A percentile compares a stretch with the other conserved stretches of the same genome.
phyloP scores from a whole-genome alignment of 1,140 invertebrate species.

The Drosophila asahinai region DNA sequence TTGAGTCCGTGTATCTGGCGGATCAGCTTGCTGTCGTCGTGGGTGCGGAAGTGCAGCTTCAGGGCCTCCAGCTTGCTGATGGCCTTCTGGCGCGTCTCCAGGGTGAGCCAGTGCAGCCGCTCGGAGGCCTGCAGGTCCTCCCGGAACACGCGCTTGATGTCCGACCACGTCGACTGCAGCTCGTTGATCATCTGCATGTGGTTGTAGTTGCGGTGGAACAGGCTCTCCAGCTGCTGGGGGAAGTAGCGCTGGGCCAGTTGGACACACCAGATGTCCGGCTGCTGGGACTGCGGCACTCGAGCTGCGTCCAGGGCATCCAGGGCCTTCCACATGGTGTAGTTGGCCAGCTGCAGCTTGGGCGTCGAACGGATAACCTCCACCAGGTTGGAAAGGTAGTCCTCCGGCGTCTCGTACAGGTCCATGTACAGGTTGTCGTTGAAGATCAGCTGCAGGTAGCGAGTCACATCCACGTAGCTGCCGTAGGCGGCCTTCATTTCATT shows the following conservation, averaged over 20 bases:
- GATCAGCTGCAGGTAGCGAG: constrained; percentile 70
- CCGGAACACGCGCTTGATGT: constrained; percentile 88
- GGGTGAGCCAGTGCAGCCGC: constrained; percentile 91
- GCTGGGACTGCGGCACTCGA: constrained; percentile 93
- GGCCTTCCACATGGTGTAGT: constrained; percentile 91
- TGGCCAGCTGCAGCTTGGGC: constrained; percentile 86
- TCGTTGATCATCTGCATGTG: constrained; percentile 94
- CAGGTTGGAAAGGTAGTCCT: constrained; percentile 85
- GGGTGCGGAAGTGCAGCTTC: constrained; percentile 95
- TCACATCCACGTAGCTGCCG: constrained; percentile 73
- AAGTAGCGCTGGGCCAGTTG: constrained; percentile 69
- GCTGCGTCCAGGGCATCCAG: constrained; percentile 93
- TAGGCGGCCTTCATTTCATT: constrained; percentile 72
- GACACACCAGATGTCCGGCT: constrained; percentile 88
- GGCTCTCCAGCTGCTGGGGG: constrained; percentile 87
- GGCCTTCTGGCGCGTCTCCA: constrained; percentile 91
- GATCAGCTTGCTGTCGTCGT: constrained; percentile 91
- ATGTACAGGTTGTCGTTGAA: constrained; percentile 65
- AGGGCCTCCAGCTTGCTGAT: constrained; percentile 93
- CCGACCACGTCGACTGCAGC: constrained; percentile 87
- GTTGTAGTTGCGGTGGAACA: constrained; percentile 95
- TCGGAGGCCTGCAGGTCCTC: constrained; percentile 89
- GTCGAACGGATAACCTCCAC: constrained; percentile 85
- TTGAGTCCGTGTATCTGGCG: constrained; percentile 91
- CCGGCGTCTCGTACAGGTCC: constrained; percentile 73